Percentiles rank a stretch among this genome's conserved stretches.
These are phyloP conservation scores for Sphenodon punctatus DNA, from an alignment of 2,797 vertebrate species.

Conservation along the genomic window DNA sequence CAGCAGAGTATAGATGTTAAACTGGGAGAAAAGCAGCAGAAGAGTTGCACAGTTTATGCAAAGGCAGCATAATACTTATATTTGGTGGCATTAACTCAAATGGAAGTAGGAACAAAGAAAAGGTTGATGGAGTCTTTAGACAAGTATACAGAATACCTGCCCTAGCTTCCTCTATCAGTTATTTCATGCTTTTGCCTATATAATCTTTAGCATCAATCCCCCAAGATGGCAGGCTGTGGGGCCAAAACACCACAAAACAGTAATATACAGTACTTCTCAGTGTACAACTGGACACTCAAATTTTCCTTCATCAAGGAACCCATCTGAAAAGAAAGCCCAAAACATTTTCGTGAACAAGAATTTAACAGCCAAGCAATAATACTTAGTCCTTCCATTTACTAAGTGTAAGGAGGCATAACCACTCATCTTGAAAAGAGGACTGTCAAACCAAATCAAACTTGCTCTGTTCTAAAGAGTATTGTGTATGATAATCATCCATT, in stretches of 20 bases:
- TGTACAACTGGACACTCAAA: neutral
- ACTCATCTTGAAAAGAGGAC: neutral
- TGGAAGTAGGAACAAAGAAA: neutral
- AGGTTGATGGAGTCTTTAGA: neutral
- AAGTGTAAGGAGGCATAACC: neutral
- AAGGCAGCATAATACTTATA: neutral
- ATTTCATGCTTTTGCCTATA: neutral
- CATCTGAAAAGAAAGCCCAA: neutral
- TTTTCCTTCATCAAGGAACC: neutral
- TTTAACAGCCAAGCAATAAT: neutral
- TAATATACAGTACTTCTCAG: neutral
- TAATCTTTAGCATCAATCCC: neutral
- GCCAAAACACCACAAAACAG: neutral
- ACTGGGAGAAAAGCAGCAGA: neutral
- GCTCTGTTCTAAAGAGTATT: neutral
- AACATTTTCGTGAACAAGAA: neutral
- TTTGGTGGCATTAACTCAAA: neutral
- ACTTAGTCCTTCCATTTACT: neutral
- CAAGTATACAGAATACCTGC: neutral
- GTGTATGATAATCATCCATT: neutral
- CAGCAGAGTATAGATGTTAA: neutral
- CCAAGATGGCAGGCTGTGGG: neutral
- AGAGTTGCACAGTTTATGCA: neutral
- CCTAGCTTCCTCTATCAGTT: neutral
- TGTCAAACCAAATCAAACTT: slow-evolving; percentile 17